phyloP scores from a whole-genome alignment of 2,888 invertebrate genomes.

The Meandrusa payeni region DNA sequence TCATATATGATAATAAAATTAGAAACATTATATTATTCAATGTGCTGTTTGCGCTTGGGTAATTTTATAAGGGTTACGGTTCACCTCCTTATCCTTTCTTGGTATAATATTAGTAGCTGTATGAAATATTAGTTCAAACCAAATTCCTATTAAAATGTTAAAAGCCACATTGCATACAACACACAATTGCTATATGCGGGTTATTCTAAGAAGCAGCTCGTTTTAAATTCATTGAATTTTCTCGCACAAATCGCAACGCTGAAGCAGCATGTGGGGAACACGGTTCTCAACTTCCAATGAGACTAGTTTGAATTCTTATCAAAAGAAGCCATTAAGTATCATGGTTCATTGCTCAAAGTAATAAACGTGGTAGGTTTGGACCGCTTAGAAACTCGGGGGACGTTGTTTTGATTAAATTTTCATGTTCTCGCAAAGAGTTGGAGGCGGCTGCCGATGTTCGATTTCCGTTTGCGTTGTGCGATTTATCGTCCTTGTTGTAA shows the following conservation, averaged over 20 bases:
- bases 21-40: too few species aligned
- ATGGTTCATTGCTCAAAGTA: constrained; percentile 48
- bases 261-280: constrained; percentile 21
- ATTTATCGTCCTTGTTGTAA: background rate
- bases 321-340: constrained; percentile 38
- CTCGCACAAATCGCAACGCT: constrained; percentile 24
- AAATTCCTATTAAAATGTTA: constrained; percentile 2
- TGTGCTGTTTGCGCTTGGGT: background rate
- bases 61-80: too few species aligned
- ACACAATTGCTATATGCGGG: constrained; percentile 16
- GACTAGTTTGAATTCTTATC: constrained; percentile 35
- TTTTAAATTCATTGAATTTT: constrained; percentile 30
- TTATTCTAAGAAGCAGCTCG: constrained; percentile 17
- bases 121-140: background rate
- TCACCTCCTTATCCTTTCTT: too few species aligned
- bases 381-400: constrained; percentile 36
- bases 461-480: background rate
- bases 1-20: too few species aligned
- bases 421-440: constrained; percentile 30
- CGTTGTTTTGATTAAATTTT: constrained; percentile 54
- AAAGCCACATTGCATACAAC: constrained; percentile 5
- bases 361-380: constrained; percentile 36
- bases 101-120: too few species aligned
- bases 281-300: constrained; percentile 18
- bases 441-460: constrained; percentile 4